These are phyloP conservation scores for Perdita meconis DNA, from an alignment of 2,888 invertebrate species.

Conservation along the genomic window DNA sequence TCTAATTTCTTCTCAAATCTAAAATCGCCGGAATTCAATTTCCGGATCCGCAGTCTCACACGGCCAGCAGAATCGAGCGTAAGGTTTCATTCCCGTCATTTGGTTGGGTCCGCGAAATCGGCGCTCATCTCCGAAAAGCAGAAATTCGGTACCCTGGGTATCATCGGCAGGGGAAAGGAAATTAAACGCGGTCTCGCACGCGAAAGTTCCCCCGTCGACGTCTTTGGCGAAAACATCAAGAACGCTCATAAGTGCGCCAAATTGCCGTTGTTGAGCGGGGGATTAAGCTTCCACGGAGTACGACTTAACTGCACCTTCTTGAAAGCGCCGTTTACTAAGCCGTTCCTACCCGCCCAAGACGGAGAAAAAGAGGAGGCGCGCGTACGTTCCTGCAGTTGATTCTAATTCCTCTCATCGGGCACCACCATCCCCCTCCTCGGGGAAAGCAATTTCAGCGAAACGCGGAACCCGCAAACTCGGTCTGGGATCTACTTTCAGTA, in stretches of 20 bases:
- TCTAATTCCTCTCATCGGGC: slow-evolving; percentile 23
- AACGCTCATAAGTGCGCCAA: slow-evolving; percentile 35
- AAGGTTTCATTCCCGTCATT: too few relatives aligned
- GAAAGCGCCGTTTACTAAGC: slow-evolving; percentile 49
- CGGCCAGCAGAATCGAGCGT: neutral
- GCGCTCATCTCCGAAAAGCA: neutral
- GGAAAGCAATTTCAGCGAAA: slow-evolving; percentile 4
- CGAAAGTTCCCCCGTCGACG: slow-evolving; percentile 7
- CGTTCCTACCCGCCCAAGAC: slow-evolving; percentile 12
- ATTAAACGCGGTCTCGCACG: slow-evolving; percentile 21
- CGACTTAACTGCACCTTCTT: slow-evolving; percentile 48
- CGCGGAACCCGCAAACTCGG: neutral
- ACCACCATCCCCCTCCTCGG: too few relatives aligned
- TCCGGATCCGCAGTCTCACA: neutral
- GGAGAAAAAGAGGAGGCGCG: neutral
- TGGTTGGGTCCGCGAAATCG: neutral
- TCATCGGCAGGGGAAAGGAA: slow-evolving; percentile 16
- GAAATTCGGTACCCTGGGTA: too few relatives aligned
- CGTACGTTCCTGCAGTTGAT: slow-evolving; percentile 11
- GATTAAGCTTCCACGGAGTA: slow-evolving; percentile 49
- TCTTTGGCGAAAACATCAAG: slow-evolving; percentile 34
- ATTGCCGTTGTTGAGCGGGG: slow-evolving; percentile 43
- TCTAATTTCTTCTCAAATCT: neutral
- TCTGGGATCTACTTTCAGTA: neutral
- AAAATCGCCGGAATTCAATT: neutral